These are phyloP conservation scores for Asteroscopus sphinx DNA, from an alignment of 2,888 invertebrate genomes.

Conservation along the genomic window DNA sequence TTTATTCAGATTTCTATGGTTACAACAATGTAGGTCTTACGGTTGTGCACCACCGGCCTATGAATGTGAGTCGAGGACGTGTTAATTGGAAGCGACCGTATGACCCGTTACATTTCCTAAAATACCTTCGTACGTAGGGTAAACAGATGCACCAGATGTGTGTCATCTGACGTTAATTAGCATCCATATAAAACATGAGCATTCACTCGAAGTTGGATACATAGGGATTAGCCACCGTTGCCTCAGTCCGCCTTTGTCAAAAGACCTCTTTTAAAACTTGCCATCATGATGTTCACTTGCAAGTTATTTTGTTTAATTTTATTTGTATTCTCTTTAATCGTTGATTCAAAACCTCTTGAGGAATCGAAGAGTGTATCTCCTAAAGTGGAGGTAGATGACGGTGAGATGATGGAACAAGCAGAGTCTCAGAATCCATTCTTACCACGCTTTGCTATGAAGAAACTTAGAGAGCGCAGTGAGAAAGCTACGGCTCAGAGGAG, in stretches of 20 bases:
- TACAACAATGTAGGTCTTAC: slow-evolving; percentile 51
- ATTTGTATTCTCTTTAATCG: slow-evolving; percentile 58
- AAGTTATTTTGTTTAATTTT: slow-evolving; percentile 63
- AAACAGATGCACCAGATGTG: slow-evolving; percentile 84
- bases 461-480: slow-evolving; percentile 76
- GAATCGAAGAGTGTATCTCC: slow-evolving; percentile 43
- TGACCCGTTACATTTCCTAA: slow-evolving; percentile 85
- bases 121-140: slow-evolving; percentile 74
- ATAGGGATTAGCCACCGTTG: slow-evolving; percentile 70
- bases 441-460: slow-evolving; percentile 83
- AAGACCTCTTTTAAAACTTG: slow-evolving; percentile 3
- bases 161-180: slow-evolving; percentile 74
- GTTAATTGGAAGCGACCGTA: slow-evolving; percentile 83
- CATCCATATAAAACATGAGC: slow-evolving; percentile 78
- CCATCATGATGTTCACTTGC: slow-evolving; percentile 58
- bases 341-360: slow-evolving; percentile 67
- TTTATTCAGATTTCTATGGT: too few species aligned
- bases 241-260: slow-evolving; percentile 26
- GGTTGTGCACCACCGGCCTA: slow-evolving; percentile 61
- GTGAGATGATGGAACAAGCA: slow-evolving; percentile 82
- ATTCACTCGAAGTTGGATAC: slow-evolving; percentile 61
- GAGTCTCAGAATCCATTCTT: slow-evolving; percentile 81
- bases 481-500: slow-evolving; percentile 73
- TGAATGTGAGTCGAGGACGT: slow-evolving; percentile 74
- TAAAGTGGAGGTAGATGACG: slow-evolving; percentile 42